Percentiles rank a stretch among this genome's conserved stretches.
phyloP scores from a whole-genome alignment of 2,797 vertebrate genomes.

The Chloroceryle inda region DNA sequence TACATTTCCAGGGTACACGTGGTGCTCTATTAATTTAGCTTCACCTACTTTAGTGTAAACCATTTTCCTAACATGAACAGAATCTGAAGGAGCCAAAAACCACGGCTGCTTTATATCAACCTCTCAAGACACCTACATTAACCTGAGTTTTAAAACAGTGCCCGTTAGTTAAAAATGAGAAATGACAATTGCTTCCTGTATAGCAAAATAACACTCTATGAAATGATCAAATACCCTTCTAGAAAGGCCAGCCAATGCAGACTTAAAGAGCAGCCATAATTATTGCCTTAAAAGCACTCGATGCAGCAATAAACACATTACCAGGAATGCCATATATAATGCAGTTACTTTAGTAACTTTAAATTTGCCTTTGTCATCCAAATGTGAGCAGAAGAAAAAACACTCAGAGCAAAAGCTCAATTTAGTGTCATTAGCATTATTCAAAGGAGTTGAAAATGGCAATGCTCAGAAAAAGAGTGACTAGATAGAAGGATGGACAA shows the following conservation, averaged over 20 bases:
- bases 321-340: not conserved
- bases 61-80: not conserved
- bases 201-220: not conserved
- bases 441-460: not conserved
- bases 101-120: not conserved
- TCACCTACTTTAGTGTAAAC: not conserved
- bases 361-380: constrained; percentile 41
- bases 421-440: not conserved
- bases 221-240: not conserved
- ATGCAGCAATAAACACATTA: constrained; percentile 46
- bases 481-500: not conserved
- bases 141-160: constrained; percentile 8
- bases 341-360: constrained; percentile 21
- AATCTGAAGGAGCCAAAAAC: not conserved
- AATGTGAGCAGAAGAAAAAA: constrained; percentile 11
- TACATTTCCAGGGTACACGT: not conserved
- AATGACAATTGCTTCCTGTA: not conserved
- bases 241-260: not conserved
- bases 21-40: not conserved
- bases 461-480: not conserved
- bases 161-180: not conserved
- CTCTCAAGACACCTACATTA: not conserved
- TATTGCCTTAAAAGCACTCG: constrained; percentile 52
- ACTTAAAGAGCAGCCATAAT: constrained; percentile 6
- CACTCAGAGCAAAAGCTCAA: not conserved